Conservation (phyloP, 2,113 vertebrate genomes). For the Ophthalmolycus amberensis region DNA sequence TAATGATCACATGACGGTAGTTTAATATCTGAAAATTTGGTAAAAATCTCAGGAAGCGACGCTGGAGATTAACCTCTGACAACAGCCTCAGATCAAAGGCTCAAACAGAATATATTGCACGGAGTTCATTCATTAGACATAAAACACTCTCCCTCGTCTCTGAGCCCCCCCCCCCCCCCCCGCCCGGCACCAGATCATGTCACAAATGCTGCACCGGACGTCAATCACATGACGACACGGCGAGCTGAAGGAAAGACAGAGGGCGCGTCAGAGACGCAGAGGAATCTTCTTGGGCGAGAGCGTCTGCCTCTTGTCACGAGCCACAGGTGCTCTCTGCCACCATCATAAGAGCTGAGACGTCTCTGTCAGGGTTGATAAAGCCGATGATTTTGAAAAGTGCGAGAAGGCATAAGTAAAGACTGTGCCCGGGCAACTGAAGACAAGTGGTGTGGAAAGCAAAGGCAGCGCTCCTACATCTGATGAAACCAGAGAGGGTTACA, state of each 20-base stretch:
- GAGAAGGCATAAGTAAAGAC: constrained; percentile 55
- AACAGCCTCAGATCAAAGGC: background rate
- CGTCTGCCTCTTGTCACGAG: constrained; percentile 65
- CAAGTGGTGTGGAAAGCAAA: constrained; percentile 49
- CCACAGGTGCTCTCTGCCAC: constrained; percentile 69
- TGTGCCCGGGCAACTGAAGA: constrained; percentile 31
- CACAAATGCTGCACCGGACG: constrained; percentile 24
- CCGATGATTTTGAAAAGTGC: constrained; percentile 58
- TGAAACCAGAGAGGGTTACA: background rate
- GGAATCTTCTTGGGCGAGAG: constrained; percentile 35
- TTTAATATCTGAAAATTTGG: background rate
- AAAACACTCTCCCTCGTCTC: background rate
- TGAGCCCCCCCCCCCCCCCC: background rate
- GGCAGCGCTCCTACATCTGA: background rate
- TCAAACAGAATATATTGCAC: constrained; percentile 6
- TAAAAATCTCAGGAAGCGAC: too few relatives aligned
- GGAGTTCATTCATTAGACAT: background rate
- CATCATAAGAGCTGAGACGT: constrained; percentile 40
- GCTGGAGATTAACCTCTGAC: background rate
- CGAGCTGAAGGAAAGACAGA: constrained; percentile 25
- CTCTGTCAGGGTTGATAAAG: constrained; percentile 58
- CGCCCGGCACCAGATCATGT: constrained; percentile 21
- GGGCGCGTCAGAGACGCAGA: constrained; percentile 3
- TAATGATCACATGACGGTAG: too few relatives aligned
- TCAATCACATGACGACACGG: constrained; percentile 29